Evolutionary conservation across 2,797 vertebrate species (phyloP), one percentile per base, ranked within the genome.

Genomic region (Sitta carolinensis): DNA sequence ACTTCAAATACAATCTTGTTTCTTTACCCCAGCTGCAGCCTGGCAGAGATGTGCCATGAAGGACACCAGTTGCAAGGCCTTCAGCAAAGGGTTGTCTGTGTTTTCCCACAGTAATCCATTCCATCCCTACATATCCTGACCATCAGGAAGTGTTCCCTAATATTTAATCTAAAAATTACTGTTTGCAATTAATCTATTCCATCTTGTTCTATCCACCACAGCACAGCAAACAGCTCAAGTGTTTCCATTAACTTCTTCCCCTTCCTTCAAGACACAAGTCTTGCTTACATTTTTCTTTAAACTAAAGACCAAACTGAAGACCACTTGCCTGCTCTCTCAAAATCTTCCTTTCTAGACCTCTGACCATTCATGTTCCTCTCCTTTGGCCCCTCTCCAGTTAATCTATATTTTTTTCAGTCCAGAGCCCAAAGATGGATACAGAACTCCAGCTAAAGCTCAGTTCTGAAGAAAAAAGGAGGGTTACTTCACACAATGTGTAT

Each of bases 1-100:
- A 85, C 47, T 85, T 68, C 57, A 91, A 90, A 94, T 80, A 73
- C 62, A 91, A 93, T 23, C 45, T 48, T 29, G 27, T 57, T 89
- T 89, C 42, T 38, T 45, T 75, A 19, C n/a, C 36, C 14, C 25
- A 42, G 10, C 52, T 20, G 3, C 17, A 87, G 57, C 8, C 84
- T 84, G 62, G 40, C 55, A 43, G 0, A 63, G 29, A 59, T 20
- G 18, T 45, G 45, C 43, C 68, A 43, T 7, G 13, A 12, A 70
- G 30, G 20, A 68, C 17, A 89, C 72, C 64, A 66, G 42, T 9
- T 16, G 7, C 54, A 6, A 58, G 48, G 74, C 10, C 42, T 76
- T 73, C 51, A 54, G 58, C 55, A 82, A 69, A 87, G 4, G 7
- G 5, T 62, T 86, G 82, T 64, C 78, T 67, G 29, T 51, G 42